Percentiles rank a stretch among this genome's conserved stretches.
Conservation (phyloP, 2,888 invertebrate species). For the Nezara viridula region DNA sequence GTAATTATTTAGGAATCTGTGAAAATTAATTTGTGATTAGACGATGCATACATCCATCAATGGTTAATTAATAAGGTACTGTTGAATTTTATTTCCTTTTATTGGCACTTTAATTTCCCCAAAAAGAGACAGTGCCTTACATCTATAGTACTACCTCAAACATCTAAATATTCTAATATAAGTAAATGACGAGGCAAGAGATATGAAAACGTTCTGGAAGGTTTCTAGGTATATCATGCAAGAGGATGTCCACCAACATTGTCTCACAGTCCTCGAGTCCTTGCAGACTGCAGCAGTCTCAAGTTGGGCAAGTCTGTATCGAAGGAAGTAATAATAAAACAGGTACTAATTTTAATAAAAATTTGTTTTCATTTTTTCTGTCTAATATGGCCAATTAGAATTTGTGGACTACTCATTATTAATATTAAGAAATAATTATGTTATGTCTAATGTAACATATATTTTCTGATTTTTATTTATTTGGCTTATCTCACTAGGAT, state of each 20-base stretch:
- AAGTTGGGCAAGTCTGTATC: slow-evolving; percentile 82
- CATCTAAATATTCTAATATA: too few relatives aligned
- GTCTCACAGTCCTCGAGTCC: slow-evolving; percentile 88
- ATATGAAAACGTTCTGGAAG: slow-evolving; percentile 85
- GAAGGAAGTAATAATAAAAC: slow-evolving; percentile 76
- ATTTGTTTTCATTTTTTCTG: not conserved
- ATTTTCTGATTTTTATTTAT: too few relatives aligned
- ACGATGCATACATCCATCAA: too few relatives aligned
- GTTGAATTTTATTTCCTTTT: too few relatives aligned
- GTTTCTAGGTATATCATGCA: slow-evolving; percentile 97
- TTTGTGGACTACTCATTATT: not conserved
- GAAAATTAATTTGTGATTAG: too few relatives aligned
- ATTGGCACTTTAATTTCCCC: too few relatives aligned
- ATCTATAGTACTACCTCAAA: too few relatives aligned
- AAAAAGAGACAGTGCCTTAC: too few relatives aligned
- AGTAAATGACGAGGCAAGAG: slow-evolving; percentile 83
- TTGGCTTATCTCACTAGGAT: too few relatives aligned
- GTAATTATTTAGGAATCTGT: too few relatives aligned
- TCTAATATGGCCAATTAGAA: too few relatives aligned
- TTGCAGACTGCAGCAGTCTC: slow-evolving; percentile 89
- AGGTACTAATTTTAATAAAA: slow-evolving; percentile 72
- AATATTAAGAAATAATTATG: not conserved
- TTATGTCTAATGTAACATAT: not conserved
- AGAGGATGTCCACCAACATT: slow-evolving; percentile 86
- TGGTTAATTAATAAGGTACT: too few relatives aligned